phyloP scores from a whole-genome alignment of 2,797 vertebrate genomes.

The Telmatherina bonti region DNA sequence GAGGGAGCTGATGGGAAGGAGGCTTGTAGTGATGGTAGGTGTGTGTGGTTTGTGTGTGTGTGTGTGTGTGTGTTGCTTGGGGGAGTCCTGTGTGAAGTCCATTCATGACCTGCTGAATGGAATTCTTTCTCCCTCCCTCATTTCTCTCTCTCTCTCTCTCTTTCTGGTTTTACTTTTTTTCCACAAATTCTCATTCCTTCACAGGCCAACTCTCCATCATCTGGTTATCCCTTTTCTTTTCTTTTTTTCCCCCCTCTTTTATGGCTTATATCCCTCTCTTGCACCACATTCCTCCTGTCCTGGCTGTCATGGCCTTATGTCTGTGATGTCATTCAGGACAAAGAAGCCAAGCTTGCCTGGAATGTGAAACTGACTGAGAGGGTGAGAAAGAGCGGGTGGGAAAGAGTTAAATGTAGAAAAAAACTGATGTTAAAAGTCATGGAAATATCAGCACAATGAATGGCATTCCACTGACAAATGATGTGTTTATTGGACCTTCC shows the following conservation, averaged over 20 bases:
- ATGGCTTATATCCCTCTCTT: slow-evolving; percentile 55
- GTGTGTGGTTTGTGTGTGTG: slow-evolving; percentile 35
- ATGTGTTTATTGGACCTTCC: slow-evolving; percentile 9
- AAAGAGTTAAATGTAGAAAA: slow-evolving; percentile 36
- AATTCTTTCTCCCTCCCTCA: slow-evolving; percentile 79
- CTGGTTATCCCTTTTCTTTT: slow-evolving; percentile 36
- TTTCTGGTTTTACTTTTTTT: slow-evolving; percentile 57
- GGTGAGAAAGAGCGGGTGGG: slow-evolving; percentile 34
- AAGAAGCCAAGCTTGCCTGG: slow-evolving; percentile 72
- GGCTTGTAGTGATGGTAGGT: slow-evolving; percentile 50
- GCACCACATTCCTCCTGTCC: slow-evolving; percentile 75
- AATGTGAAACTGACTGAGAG: slow-evolving; percentile 69
- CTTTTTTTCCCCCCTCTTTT: slow-evolving; percentile 30
- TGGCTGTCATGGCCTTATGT: slow-evolving; percentile 75
- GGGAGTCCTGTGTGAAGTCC: slow-evolving; percentile 76
- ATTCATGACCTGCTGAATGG: slow-evolving; percentile 83
- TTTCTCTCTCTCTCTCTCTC: slow-evolving; percentile 70
- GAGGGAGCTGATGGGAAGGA: slow-evolving; percentile 53
- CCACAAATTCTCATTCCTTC: slow-evolving; percentile 62
- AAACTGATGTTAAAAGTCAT: slow-evolving; percentile 48
- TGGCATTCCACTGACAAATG: slow-evolving; percentile 28
- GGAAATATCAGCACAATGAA: slow-evolving; percentile 38
- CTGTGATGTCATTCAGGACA: slow-evolving; percentile 82
- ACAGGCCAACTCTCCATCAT: slow-evolving; percentile 47
- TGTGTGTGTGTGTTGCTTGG: slow-evolving; percentile 46